phyloP scores from a whole-genome alignment of 2,888 invertebrate genomes.

The Syrista parreyssii region DNA sequence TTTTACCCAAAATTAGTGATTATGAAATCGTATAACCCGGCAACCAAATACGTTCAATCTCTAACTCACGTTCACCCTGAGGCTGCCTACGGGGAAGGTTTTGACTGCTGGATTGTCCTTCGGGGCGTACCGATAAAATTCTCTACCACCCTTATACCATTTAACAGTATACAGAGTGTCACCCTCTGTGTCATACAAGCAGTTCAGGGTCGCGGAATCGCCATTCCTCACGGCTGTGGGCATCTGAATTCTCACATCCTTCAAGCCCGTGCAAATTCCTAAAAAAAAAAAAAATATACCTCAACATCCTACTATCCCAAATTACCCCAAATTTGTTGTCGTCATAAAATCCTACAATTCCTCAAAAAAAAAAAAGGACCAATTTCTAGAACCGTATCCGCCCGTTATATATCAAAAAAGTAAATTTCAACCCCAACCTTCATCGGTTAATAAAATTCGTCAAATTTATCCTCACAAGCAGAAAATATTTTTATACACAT shows the following conservation, averaged over 20 bases:
- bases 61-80: conserved; percentile 58
- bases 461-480: no score
- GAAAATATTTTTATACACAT: not conserved
- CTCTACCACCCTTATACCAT: conserved; percentile 62
- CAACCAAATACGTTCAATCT: not conserved
- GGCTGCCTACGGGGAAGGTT: conserved; percentile 57
- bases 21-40: not conserved
- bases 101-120: conserved; percentile 58
- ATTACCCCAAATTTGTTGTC: not conserved
- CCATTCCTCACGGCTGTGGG: conserved; percentile 62
- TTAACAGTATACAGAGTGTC: conserved; percentile 61
- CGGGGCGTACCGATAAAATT: conserved; percentile 63
- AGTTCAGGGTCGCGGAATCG: conserved; percentile 57
- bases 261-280: conserved; percentile 61
- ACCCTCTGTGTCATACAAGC: conserved; percentile 61
- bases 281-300: conserved; percentile 19
- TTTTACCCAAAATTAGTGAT: not conserved
- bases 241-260: conserved; percentile 60
- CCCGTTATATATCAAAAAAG: not conserved
- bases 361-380: not conserved
- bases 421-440: no score
- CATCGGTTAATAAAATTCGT: no score
- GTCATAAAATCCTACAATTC: not conserved
- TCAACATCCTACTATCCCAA: not conserved
- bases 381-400: not conserved